Evolutionary conservation across 2,797 vertebrate species (phyloP).

Genomic region (Mycteria americana): DNA sequence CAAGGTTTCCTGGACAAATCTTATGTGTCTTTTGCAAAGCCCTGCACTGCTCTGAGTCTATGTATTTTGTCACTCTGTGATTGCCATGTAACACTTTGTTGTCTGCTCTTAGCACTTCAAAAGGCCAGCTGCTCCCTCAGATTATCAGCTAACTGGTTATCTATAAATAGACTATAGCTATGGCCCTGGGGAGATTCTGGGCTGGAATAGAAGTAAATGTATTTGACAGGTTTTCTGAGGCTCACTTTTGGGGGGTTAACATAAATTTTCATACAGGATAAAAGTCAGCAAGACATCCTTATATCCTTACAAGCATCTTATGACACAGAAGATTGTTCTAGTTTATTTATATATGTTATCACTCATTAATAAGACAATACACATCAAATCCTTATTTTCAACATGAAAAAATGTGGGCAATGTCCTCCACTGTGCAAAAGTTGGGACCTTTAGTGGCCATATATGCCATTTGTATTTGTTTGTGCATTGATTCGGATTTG

Average conservation of each 20-base stretch:
- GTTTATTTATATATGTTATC: not conserved
- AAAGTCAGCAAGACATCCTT: not conserved
- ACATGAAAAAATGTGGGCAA: not conserved
- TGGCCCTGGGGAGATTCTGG: not conserved
- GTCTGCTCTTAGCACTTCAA: constrained; percentile 1
- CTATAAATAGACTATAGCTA: not conserved
- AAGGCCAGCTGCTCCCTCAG: constrained; percentile 10
- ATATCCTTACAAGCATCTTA: not conserved
- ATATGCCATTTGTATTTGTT: not conserved
- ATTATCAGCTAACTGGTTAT: constrained; percentile 13
- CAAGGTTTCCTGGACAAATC: not conserved
- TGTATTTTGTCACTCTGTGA: not conserved
- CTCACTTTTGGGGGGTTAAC: not conserved
- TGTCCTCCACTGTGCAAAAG: not conserved
- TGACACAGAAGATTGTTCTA: not conserved
- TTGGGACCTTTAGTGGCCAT: not conserved
- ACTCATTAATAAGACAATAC: not conserved
- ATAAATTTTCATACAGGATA: not conserved
- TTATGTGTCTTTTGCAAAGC: not conserved
- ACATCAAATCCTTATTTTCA: not conserved
- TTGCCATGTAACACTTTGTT: not conserved
- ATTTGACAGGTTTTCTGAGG: not conserved
- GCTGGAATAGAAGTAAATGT: not conserved
- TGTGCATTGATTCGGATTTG: not conserved
- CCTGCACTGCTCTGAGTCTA: not conserved